Conservation (phyloP, 2,113 vertebrate species). For the Ceyx melanurus region DNA sequence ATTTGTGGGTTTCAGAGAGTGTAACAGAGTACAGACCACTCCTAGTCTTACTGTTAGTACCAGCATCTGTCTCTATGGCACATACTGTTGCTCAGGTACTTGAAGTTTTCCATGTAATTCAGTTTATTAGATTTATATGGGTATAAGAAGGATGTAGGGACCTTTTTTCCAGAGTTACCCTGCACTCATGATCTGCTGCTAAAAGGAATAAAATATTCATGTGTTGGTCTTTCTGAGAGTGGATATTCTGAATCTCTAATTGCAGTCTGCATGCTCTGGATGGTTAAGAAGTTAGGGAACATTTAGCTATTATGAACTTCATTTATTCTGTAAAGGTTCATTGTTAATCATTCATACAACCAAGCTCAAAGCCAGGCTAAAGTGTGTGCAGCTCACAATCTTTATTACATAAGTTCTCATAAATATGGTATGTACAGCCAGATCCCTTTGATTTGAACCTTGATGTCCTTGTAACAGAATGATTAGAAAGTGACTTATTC, state of each 20-base stretch:
- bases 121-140: not conserved
- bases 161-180: not conserved
- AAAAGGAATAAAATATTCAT: conserved; percentile 24
- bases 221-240: not conserved
- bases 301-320: not conserved
- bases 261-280: not conserved
- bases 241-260: conserved; percentile 5
- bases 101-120: not conserved
- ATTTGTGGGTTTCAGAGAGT: not conserved
- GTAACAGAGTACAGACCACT: not conserved
- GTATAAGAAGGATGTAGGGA: not conserved
- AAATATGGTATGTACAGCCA: conserved; percentile 11
- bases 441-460: conserved; percentile 35
- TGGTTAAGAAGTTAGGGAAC: conserved; percentile 23
- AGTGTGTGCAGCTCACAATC: not conserved
- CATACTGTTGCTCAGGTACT: not conserved
- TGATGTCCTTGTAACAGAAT: conserved; percentile 15
- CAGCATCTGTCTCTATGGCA: not conserved
- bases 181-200: not conserved
- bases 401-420: conserved; percentile 46
- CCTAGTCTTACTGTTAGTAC: not conserved
- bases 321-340: conserved; percentile 49
- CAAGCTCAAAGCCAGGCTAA: conserved; percentile 50
- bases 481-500: conserved; percentile 65
- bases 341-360: conserved; percentile 59